Base-by-base conservation (phyloP, 1,140 invertebrate genomes). In the Drosophila subpulchrella region DNA sequence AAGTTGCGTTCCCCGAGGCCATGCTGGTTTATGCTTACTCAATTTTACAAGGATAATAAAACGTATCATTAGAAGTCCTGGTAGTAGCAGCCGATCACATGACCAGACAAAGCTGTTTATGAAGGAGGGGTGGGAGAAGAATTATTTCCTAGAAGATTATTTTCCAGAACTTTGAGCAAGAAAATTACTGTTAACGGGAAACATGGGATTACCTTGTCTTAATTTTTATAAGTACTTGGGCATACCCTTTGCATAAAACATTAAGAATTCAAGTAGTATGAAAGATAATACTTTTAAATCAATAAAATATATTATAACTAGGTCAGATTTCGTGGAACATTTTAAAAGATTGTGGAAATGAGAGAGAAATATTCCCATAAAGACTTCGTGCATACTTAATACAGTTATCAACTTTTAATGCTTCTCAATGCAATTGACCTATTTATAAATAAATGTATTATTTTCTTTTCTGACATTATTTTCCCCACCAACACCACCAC, bases 1-100 rank as follows among this genome's bases (percentile, higher is more conserved):
- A 46, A 39, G 48, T 67, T 48, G 67, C 67, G 48, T 67, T 48
- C 62, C 67, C 48, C 4, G 54, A 38, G 56, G 67, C 47, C 51
- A 44, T 59, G 15, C 70, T 59, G 30, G 24, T 24, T 44, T 41
- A 38, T 51, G 30, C 54, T 72, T 20, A 51, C 38, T 72, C 46
- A 71, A 72, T 59, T 72, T 44, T 24, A 72, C 32, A n/a, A 36
- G 67, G 24, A 73, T 53, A 73, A 72, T 48, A 72, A 34, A 50
- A 53, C 38, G 34, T 73, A 59, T 71, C 36, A 72, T 48, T 50
- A 59, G 38, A 10, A 2, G 30, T 36, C 39, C 38, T 7, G 27
- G 24, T 63, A 50, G 62, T 34, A 55, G 10, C 48, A 34, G 41
- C 41, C 34, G 38, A 51, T 59, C 34, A 50, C 38, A 58, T 13